These are phyloP conservation scores for Canis aureus DNA, from an alignment of 2,113 vertebrate genomes.

Conservation along the genomic window DNA sequence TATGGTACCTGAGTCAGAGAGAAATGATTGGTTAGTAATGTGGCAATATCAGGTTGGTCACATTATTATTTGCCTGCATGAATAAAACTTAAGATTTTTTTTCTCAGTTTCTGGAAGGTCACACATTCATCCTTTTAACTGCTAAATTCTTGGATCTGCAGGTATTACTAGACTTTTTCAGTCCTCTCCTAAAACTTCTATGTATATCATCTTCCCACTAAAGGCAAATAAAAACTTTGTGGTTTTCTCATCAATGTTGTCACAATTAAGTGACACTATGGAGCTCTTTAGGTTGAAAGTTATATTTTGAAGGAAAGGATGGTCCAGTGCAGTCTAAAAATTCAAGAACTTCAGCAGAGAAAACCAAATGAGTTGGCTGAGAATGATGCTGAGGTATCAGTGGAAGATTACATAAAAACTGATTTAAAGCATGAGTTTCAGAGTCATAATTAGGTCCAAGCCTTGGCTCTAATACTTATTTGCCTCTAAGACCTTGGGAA, in stretches of 20 bases:
- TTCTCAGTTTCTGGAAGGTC: background rate
- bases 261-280: background rate
- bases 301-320: background rate
- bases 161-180: background rate
- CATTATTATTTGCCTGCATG: conserved; percentile 40
- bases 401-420: background rate
- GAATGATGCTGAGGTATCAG: background rate
- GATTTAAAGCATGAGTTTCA: background rate
- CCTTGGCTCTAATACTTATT: background rate
- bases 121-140: conserved; percentile 8
- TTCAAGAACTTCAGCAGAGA: background rate
- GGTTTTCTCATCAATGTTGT: background rate
- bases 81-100: conserved; percentile 46
- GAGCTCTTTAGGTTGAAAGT: background rate
- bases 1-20: background rate
- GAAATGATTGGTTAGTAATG: conserved; percentile 50
- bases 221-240: conserved; percentile 20
- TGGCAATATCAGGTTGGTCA: background rate
- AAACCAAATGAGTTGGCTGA: background rate
- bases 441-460: background rate
- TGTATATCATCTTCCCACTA: background rate
- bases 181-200: background rate
- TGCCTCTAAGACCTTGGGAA: background rate
- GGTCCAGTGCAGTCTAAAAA: background rate
- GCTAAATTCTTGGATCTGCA: background rate